Conservation (phyloP, 2,797 vertebrate species). For the Coendou prehensilis region DNA sequence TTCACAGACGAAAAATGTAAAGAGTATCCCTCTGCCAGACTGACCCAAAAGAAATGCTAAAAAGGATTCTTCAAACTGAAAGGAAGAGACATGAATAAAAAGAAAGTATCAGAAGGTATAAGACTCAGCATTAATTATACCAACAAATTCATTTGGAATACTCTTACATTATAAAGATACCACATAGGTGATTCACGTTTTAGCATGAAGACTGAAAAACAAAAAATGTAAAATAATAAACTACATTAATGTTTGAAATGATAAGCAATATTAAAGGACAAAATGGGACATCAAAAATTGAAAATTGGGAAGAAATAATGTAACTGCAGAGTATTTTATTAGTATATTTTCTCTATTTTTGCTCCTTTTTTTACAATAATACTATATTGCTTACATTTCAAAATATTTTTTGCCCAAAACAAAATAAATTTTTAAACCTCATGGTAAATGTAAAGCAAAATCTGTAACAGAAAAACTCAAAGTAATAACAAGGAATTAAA, state of each 20-base stretch:
- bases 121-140: not conserved
- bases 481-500: not conserved
- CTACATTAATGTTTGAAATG: not conserved
- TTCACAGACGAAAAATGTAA: not conserved
- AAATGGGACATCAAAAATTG: not conserved
- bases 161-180: not conserved
- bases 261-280: not conserved
- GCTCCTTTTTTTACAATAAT: not conserved
- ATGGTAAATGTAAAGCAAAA: not conserved
- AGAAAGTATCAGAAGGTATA: not conserved
- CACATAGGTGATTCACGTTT: not conserved
- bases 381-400: not conserved
- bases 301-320: not conserved
- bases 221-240: not conserved
- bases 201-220: not conserved
- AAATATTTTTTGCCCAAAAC: not conserved
- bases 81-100: not conserved
- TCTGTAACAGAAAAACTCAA: not conserved
- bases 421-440: not conserved
- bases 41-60: not conserved
- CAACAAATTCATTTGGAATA: not conserved
- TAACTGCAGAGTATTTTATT: not conserved
- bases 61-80: not conserved
- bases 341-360: not conserved
- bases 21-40: not conserved